Evolutionary conservation across 2,888 invertebrate genomes (phyloP).

Genomic region (Orthosia incerta): DNA sequence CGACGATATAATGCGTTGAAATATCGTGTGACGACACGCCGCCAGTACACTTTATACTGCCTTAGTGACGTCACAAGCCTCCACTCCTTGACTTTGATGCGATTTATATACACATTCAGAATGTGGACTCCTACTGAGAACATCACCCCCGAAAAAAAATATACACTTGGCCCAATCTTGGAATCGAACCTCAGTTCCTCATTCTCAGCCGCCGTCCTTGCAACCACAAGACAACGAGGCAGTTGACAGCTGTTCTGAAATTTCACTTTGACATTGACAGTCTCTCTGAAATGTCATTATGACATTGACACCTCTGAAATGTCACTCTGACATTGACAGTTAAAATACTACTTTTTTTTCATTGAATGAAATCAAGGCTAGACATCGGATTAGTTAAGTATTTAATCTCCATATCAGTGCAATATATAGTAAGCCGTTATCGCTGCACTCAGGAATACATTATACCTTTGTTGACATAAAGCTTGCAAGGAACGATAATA

Average conservation of each 20-base stretch:
- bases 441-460: conserved; percentile 28
- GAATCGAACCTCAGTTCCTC: no score
- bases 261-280: neutral
- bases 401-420: conserved; percentile 31
- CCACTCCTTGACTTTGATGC: no score
- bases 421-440: conserved; percentile 15
- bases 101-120: no score
- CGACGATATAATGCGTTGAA: no score
- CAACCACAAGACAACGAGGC: no score
- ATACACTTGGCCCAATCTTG: no score
- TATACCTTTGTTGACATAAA: conserved; percentile 28
- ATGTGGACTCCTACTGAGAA: no score
- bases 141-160: no score
- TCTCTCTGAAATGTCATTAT: conserved; percentile 10
- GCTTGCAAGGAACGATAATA: conserved; percentile 16
- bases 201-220: no score
- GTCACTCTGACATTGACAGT: conserved; percentile 46
- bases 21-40: no score
- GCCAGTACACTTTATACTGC: no score
- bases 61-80: no score
- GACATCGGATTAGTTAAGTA: conserved; percentile 6
- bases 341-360: neutral
- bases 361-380: conserved; percentile 20
- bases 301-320: conserved; percentile 7
- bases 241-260: neutral